phyloP scores from a whole-genome alignment of 2,797 vertebrate genomes.

The Hephaestus fuliginosus region DNA sequence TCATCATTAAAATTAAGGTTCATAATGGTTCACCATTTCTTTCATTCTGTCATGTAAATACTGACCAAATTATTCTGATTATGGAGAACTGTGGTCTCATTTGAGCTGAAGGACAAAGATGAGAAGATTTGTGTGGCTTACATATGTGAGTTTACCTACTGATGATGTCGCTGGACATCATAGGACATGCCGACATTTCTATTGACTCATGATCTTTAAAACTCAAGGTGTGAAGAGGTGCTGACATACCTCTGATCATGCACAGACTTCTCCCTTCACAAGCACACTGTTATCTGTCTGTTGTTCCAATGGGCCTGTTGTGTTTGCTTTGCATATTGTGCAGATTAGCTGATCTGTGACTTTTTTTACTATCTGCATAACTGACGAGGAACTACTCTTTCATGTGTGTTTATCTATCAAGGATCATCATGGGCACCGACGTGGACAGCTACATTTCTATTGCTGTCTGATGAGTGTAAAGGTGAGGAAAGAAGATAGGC shows the following conservation, averaged over 20 bases:
- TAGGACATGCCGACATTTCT: neutral
- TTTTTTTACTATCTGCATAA: constrained; percentile 46
- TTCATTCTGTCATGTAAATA: neutral
- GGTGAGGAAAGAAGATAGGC: constrained; percentile 5
- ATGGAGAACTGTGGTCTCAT: neutral
- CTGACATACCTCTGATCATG: constrained; percentile 10
- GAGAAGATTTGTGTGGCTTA: neutral
- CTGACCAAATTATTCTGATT: neutral
- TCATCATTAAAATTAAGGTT: no score
- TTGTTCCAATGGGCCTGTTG: constrained; percentile 32
- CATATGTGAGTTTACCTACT: neutral
- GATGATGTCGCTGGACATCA: neutral
- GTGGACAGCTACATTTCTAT: constrained; percentile 3
- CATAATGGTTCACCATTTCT: neutral
- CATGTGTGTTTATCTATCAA: constrained; percentile 24
- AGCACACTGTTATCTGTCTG: constrained; percentile 44
- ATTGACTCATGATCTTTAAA: constrained; percentile 26
- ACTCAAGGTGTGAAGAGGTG: neutral
- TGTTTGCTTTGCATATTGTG: constrained; percentile 41
- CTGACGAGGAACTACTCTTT: constrained; percentile 31
- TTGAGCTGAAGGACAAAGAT: neutral
- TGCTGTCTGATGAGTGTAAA: constrained; percentile 20
- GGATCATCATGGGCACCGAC: neutral
- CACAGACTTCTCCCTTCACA: constrained; percentile 41
- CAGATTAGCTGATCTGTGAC: constrained; percentile 47